A percentile compares a stretch with the other conserved stretches of the same genome.
These are phyloP conservation scores for Calcarius lapponicus DNA, from an alignment of 2,797 vertebrate genomes.

Conservation along the genomic window DNA sequence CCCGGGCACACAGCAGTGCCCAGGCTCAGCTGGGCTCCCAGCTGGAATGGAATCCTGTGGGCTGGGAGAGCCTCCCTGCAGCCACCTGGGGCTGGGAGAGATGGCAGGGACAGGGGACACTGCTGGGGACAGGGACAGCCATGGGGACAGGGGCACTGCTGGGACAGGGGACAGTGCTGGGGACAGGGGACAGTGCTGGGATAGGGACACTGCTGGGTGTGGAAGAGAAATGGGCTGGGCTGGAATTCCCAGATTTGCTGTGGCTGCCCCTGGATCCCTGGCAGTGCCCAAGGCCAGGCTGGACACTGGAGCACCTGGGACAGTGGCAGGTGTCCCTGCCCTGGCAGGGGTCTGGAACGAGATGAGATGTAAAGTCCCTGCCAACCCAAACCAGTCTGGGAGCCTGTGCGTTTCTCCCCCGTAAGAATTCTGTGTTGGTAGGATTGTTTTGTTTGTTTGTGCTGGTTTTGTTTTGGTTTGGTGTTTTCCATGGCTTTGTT, in stretches of 20 bases:
- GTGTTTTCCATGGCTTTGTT: not conserved
- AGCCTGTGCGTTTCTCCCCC: not conserved
- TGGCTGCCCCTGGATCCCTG: not conserved
- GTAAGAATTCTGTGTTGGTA: rapidly evolving
- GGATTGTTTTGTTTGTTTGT: not conserved
- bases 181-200: not conserved
- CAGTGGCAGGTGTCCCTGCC: not conserved
- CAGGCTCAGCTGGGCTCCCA: not conserved
- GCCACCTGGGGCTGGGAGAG: not conserved
- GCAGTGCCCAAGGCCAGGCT: not conserved
- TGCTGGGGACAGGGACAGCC: not conserved
- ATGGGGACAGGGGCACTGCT: not conserved
- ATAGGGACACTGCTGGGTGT: not conserved
- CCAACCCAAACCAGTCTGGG: not conserved
- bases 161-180: not conserved
- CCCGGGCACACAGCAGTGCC: too few relatives aligned
- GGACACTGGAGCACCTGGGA: not conserved
- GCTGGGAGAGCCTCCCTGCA: too few relatives aligned
- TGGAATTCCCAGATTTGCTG: not conserved
- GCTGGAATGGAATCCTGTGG: not conserved
- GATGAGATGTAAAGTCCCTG: not conserved
- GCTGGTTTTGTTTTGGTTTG: not conserved
- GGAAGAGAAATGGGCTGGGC: not conserved
- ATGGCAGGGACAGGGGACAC: not conserved
- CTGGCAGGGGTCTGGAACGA: not conserved